A percentile compares a stretch with the other conserved stretches of the same genome.
Conservation (phyloP, 2,888 invertebrate genomes). For the Nebria salina region DNA sequence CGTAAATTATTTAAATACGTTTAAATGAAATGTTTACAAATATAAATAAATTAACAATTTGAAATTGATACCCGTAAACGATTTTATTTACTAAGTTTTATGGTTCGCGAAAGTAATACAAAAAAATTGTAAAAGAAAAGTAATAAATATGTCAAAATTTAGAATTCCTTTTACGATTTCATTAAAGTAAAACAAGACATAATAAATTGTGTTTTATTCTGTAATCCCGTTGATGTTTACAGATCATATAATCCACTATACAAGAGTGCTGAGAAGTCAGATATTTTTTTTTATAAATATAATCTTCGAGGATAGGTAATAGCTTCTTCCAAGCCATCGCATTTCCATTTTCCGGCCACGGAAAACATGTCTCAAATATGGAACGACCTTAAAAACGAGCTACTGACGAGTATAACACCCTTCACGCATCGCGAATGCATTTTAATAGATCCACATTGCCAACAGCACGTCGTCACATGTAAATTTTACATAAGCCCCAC, state of each 20-base stretch:
- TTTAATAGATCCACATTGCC: neutral
- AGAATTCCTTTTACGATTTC: neutral
- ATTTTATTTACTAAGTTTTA: neutral
- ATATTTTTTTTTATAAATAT: constrained; percentile 14
- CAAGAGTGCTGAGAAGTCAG: constrained; percentile 7
- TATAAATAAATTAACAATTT: neutral
- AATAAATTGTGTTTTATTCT: neutral
- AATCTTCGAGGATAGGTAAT: constrained; percentile 40
- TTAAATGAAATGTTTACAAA: neutral
- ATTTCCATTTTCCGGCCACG: constrained; percentile 39
- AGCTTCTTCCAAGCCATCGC: constrained; percentile 42
- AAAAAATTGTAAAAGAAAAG: neutral
- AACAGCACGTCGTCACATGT: constrained; percentile 7
- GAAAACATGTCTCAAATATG: constrained; percentile 22
- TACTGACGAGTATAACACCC: constrained; percentile 17
- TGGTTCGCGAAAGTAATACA: neutral
- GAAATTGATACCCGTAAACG: neutral
- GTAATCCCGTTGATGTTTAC: neutral
- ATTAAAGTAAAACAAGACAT: neutral
- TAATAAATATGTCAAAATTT: neutral
- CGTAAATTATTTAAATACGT: neutral
- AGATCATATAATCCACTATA: constrained; percentile 7
- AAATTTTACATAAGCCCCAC: constrained; percentile 10
- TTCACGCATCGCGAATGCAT: constrained; percentile 21
- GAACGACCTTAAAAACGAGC: constrained; percentile 23